A percentile compares a stretch with the other conserved stretches of the same genome.
phyloP scores from a whole-genome alignment of 2,113 vertebrate species.

The Conger conger region DNA sequence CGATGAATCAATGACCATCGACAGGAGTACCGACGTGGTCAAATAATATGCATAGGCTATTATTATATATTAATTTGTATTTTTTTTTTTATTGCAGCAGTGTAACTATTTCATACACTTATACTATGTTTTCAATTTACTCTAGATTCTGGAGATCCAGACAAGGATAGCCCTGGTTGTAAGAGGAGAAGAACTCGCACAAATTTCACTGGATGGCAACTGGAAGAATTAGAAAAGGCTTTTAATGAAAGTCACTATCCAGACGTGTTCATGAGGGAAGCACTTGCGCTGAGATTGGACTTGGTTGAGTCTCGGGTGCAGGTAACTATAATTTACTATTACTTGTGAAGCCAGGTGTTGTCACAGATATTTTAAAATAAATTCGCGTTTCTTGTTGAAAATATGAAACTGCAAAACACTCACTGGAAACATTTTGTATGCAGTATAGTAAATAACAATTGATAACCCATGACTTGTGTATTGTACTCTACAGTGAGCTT shows the following conservation, averaged over 20 bases:
- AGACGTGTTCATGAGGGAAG: conserved; percentile 98
- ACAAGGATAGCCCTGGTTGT: conserved; percentile 96
- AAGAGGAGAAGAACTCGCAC: conserved; percentile 94
- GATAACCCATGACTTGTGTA: neutral
- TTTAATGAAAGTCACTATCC: conserved; percentile 98
- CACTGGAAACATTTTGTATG: neutral
- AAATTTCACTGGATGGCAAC: conserved; percentile 98
- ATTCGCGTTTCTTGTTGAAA: neutral
- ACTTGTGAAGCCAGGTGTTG: neutral
- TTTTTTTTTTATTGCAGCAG: neutral
- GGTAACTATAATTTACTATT: conserved; percentile 71
- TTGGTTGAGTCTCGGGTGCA: conserved; percentile 97
- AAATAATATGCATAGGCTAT: neutral
- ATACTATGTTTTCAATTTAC: conserved; percentile 19
- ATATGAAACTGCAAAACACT: neutral
- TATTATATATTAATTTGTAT: neutral
- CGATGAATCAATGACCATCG: neutral
- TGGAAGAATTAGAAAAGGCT: conserved; percentile 96
- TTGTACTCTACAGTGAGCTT: neutral
- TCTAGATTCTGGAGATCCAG: conserved; percentile 87
- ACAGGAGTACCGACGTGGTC: neutral
- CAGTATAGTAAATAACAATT: neutral
- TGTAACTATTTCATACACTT: neutral
- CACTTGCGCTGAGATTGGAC: conserved; percentile 91
- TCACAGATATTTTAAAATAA: neutral